A percentile compares a stretch with the other conserved stretches of the same genome.
These are phyloP conservation scores for Onthophagus sagittarius DNA, from an alignment of 2,888 invertebrate species.

Conservation along the genomic window DNA sequence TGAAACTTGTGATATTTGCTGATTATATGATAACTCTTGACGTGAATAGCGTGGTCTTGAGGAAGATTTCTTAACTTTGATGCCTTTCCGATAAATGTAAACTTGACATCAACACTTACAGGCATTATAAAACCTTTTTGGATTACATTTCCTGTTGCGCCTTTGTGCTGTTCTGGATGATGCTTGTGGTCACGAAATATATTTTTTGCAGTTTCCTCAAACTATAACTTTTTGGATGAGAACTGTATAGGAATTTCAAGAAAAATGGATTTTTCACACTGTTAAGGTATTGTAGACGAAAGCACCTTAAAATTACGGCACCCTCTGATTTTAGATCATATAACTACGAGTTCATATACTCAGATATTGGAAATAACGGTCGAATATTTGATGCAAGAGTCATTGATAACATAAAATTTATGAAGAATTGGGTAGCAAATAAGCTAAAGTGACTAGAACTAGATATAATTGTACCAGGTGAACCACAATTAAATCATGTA, in stretches of 20 bases:
- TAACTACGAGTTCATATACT: slow-evolving; percentile 11
- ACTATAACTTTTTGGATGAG: background rate
- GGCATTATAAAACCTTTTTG: no score
- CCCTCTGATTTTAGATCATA: slow-evolving; percentile 1
- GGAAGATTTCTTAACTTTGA: no score
- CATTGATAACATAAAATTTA: slow-evolving; percentile 6
- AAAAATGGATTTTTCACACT: slow-evolving; percentile 6
- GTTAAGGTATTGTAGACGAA: slow-evolving; percentile 8
- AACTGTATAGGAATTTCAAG: background rate
- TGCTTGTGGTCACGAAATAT: no score
- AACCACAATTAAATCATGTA: background rate
- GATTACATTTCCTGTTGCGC: no score
- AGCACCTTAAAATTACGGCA: slow-evolving; percentile 1
- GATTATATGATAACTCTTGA: background rate
- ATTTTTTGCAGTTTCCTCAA: background rate
- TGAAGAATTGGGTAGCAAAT: slow-evolving; percentile 13
- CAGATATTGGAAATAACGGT: slow-evolving; percentile 6
- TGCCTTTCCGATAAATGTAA: no score
- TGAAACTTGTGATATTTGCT: background rate
- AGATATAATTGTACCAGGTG: background rate
- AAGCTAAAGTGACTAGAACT: background rate
- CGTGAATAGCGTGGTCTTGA: background rate
- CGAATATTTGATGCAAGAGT: slow-evolving; percentile 14
- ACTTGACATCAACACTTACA: no score
- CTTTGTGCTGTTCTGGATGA: no score